phyloP scores from a whole-genome alignment of 2,888 invertebrate genomes.

The Pyrrhosoma nymphula region DNA sequence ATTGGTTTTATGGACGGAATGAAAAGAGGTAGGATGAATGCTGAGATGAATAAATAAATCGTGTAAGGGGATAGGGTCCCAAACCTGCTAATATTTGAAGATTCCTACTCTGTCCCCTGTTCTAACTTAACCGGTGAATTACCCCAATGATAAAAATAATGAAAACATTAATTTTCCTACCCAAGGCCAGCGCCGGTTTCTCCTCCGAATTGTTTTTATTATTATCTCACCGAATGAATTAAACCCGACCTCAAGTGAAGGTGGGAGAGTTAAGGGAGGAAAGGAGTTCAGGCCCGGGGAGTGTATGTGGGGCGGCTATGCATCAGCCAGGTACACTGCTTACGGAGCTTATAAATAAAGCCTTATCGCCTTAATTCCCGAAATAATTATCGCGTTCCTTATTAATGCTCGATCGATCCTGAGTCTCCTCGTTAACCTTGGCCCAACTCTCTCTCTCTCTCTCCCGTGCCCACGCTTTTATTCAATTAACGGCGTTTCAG shows the following conservation, averaged over 20 bases:
- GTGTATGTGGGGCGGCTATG: background rate
- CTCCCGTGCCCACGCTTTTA: background rate
- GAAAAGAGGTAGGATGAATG: too few species aligned
- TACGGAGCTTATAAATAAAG: background rate
- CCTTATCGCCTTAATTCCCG: background rate
- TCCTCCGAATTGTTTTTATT: too few species aligned
- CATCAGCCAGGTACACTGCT: background rate
- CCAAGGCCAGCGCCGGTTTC: too few species aligned
- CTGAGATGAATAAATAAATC: too few species aligned
- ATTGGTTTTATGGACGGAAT: too few species aligned
- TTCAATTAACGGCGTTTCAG: background rate
- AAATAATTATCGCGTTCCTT: slow-evolving; percentile 5
- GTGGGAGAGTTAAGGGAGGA: background rate
- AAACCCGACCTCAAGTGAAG: background rate
- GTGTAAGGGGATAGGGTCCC: too few species aligned
- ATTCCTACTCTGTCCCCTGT: too few species aligned
- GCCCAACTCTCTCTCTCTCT: background rate
- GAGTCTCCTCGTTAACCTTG: background rate
- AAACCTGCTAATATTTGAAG: too few species aligned
- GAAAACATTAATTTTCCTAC: too few species aligned
- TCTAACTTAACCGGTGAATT: too few species aligned
- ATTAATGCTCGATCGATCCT: background rate
- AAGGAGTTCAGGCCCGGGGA: background rate
- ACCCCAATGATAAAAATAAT: too few species aligned
- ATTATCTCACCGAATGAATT: too few species aligned